Evolutionary conservation across 2,888 invertebrate species (phyloP).

Genomic region (Epistrophe grossulariae): DNA sequence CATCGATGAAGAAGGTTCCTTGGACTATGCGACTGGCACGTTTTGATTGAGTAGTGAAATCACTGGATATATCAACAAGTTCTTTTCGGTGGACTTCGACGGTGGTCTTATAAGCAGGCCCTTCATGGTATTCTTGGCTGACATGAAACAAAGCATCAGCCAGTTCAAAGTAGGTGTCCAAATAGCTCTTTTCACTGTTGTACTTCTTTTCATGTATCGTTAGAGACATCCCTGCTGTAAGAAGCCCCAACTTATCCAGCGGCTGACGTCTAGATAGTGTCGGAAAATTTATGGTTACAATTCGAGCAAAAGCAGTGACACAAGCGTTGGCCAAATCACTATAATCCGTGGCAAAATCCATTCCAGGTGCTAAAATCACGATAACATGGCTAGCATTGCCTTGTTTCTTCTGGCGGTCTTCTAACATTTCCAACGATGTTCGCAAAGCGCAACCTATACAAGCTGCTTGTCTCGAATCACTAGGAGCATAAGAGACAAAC

Average conservation of each 20-base stretch:
- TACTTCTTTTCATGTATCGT: conserved; percentile 85
- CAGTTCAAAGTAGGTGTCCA: conserved; percentile 85
- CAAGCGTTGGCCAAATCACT: conserved; percentile 80
- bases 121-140: conserved; percentile 84
- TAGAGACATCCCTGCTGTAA: conserved; percentile 84
- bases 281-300: conserved; percentile 86
- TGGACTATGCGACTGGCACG: conserved; percentile 82
- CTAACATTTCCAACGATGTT: conserved; percentile 83
- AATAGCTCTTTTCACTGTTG: conserved; percentile 84
- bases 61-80: conserved; percentile 73
- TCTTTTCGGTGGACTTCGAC: conserved; percentile 82
- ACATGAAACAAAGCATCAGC: conserved; percentile 84
- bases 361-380: conserved; percentile 86
- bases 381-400: conserved; percentile 85
- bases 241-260: conserved; percentile 84
- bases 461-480: conserved; percentile 84
- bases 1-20: conserved; percentile 85
- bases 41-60: conserved; percentile 52
- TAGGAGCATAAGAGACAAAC: conserved; percentile 85
- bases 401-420: conserved; percentile 81
- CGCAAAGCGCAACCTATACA: conserved; percentile 82
- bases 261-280: conserved; percentile 83
- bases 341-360: conserved; percentile 83
- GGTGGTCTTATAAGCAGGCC: conserved; percentile 79
- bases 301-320: conserved; percentile 83